Evolutionary conservation across 2,113 vertebrate genomes (phyloP).

Genomic region (Bagarius yarrelli): DNA sequence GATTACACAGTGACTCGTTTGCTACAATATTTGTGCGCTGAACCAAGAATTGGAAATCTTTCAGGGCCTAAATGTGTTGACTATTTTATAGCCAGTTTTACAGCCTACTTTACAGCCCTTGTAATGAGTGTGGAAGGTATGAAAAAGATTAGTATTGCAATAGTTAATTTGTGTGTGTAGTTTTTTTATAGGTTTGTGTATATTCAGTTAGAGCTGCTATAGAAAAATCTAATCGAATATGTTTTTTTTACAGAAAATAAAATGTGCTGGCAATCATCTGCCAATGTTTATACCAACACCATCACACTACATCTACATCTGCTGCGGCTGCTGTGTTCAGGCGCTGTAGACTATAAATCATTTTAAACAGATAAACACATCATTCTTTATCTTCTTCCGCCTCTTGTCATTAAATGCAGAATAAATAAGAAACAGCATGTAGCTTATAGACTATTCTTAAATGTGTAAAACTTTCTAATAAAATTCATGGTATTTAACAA

Average conservation of each 20-base stretch:
- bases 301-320: background rate
- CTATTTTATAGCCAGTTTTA: background rate
- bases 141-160: background rate
- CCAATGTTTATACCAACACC: background rate
- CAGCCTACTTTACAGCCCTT: background rate
- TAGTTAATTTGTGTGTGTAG: background rate
- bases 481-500: too few species aligned
- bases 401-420: background rate
- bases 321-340: background rate
- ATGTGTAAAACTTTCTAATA: too few species aligned
- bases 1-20: background rate
- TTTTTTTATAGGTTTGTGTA: background rate
- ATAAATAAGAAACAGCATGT: background rate
- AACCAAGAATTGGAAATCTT: background rate
- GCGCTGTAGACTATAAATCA: background rate
- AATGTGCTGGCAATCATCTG: background rate
- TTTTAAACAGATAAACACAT: background rate
- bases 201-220: background rate
- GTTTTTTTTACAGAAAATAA: background rate
- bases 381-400: background rate
- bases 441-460: background rate
- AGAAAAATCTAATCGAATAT: background rate
- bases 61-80: background rate
- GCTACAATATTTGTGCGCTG: background rate
- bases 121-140: constrained; percentile 1